These are phyloP conservation scores for Diplogasteroides magnus DNA, from an alignment of 1,140 invertebrate species.

Conservation along the genomic window DNA sequence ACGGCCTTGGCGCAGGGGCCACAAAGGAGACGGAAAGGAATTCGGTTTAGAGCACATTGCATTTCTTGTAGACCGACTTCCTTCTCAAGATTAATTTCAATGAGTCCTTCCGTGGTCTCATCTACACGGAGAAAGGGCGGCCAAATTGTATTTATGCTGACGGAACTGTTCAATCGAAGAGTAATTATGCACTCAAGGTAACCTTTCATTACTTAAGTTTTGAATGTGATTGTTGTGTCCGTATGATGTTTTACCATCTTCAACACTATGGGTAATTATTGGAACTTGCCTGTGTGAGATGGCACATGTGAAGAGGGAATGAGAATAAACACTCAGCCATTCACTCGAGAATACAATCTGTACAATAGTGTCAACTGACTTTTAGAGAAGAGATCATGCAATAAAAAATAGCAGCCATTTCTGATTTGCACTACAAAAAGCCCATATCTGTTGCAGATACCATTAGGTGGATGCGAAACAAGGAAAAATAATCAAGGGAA, in stretches of 20 bases:
- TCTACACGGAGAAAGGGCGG: not conserved
- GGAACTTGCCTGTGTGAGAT: no score
- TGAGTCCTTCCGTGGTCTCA: not conserved
- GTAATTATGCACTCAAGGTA: slow-evolving; percentile 50
- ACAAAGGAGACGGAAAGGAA: no score
- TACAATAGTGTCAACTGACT: no score
- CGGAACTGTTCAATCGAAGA: slow-evolving; percentile 46
- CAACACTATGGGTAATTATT: no score
- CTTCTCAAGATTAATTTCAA: not conserved
- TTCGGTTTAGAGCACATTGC: not conserved
- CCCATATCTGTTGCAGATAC: slow-evolving; percentile 39
- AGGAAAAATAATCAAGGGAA: slow-evolving; percentile 46
- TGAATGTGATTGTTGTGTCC: no score
- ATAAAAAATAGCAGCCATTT: not conserved
- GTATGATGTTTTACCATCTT: no score
- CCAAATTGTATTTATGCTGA: slow-evolving; percentile 55
- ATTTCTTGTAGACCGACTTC: not conserved
- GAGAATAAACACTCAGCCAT: no score
- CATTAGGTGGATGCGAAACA: slow-evolving; percentile 47
- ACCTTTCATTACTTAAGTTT: no score
- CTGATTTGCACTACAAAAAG: not conserved
- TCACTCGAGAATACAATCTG: no score
- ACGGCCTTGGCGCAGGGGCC: no score
- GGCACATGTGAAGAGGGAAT: no score
- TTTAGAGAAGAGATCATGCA: slow-evolving; percentile 1